phyloP scores from a whole-genome alignment of 2,113 vertebrate species.

The Tyto alba region DNA sequence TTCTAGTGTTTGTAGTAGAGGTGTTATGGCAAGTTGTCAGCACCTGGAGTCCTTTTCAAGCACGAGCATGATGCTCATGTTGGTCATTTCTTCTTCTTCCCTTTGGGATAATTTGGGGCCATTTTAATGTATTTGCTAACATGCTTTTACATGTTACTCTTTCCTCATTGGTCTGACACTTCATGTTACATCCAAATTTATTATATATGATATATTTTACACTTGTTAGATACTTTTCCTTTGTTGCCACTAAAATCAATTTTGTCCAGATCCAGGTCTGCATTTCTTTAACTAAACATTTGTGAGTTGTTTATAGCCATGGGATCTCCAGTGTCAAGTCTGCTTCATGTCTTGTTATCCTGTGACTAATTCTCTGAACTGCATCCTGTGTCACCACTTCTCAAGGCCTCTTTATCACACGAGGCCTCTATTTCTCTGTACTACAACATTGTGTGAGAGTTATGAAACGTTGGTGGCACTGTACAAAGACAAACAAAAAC shows the following conservation, averaged over 20 bases:
- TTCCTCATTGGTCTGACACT: not conserved
- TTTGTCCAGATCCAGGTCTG: not conserved
- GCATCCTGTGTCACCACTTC: not conserved
- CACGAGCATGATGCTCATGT: accelerated
- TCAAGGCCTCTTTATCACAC: not conserved
- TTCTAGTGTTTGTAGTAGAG: not conserved
- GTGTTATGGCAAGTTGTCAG: too few species aligned
- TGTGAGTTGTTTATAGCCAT: not conserved
- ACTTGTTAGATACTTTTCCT: not conserved
- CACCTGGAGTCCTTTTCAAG: not conserved
- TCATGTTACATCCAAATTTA: accelerated
- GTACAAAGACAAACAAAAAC: not conserved
- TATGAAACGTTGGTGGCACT: not conserved
- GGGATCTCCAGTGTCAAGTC: not conserved
- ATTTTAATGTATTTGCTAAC: not conserved
- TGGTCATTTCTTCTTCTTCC: not conserved
- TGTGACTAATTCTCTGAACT: accelerated
- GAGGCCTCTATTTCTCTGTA: not conserved
- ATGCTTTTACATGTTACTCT: not conserved
- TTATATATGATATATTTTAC: accelerated
- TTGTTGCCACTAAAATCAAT: not conserved
- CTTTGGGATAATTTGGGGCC: too few species aligned
- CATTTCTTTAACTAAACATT: not conserved
- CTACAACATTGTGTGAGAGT: not conserved
- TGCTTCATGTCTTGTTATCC: not conserved